Evolutionary conservation across 2,797 vertebrate genomes (phyloP).

Genomic region (Xiphorhynchus erythropygius): DNA sequence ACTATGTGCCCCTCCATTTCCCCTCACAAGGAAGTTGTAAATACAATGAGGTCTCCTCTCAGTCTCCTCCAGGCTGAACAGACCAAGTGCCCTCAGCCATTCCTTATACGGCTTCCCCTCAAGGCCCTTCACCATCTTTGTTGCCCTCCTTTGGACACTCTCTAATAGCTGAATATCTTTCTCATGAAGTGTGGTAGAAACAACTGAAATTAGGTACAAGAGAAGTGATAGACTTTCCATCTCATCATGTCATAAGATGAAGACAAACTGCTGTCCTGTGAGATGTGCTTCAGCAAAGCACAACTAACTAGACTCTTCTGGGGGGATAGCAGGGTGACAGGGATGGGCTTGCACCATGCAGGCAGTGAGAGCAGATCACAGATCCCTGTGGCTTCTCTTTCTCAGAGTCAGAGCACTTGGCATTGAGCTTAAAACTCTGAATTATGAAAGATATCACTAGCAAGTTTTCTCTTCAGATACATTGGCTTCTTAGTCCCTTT

Average conservation of each 20-base stretch:
- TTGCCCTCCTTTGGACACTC: fast-evolving
- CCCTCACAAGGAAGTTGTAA: fast-evolving
- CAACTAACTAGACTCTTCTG: not conserved
- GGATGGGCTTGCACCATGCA: not conserved
- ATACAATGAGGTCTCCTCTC: fast-evolving
- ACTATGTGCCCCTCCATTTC: fast-evolving
- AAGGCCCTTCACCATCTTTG: fast-evolving
- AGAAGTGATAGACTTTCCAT: not conserved
- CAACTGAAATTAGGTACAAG: not conserved
- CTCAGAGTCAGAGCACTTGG: not conserved
- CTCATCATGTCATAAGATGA: not conserved
- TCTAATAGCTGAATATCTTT: fast-evolving
- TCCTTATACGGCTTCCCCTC: fast-evolving
- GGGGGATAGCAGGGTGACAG: not conserved
- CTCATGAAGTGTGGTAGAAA: not conserved
- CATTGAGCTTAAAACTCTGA: not conserved
- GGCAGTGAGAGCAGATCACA: not conserved
- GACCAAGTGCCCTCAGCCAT: fast-evolving
- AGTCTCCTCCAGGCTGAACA: not conserved
- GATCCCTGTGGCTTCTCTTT: not conserved
- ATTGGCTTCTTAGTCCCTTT: not conserved
- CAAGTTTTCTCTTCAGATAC: not conserved
- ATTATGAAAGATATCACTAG: not conserved
- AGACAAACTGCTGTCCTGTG: not conserved
- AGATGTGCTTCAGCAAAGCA: not conserved